Evolutionary conservation across 2,113 vertebrate species (phyloP).

Genomic region (Bothrops jararaca): DNA sequence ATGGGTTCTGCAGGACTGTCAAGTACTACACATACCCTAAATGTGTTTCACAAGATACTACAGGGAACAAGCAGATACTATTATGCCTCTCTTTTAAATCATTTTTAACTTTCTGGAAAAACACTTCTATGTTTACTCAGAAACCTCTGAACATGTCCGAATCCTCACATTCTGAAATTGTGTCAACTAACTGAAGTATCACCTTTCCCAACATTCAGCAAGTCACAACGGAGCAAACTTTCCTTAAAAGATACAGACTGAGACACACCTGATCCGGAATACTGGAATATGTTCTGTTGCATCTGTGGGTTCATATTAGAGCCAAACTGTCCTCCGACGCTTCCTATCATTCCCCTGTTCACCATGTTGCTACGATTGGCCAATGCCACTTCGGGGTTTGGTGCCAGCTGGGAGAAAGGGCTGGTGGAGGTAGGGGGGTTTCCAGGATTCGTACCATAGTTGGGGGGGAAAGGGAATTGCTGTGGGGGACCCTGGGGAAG

Average conservation of each 20-base stretch:
- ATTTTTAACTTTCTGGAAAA: neutral
- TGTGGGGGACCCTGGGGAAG: slow-evolving; percentile 78
- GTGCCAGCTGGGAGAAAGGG: slow-evolving; percentile 80
- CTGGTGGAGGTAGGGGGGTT: slow-evolving; percentile 85
- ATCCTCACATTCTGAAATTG: neutral
- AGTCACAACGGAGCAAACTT: rapidly evolving
- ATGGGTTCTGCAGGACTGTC: neutral
- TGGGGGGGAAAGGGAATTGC: slow-evolving; percentile 83
- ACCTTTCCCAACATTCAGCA: neutral
- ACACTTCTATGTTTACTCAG: neutral
- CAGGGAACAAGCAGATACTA: neutral
- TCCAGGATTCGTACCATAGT: slow-evolving; percentile 78
- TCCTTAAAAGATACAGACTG: neutral
- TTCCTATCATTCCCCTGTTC: slow-evolving; percentile 79
- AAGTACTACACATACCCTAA: neutral
- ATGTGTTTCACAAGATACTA: too few relatives aligned
- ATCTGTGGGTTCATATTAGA: slow-evolving; percentile 75
- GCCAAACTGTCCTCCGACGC: slow-evolving; percentile 81
- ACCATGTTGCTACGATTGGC: slow-evolving; percentile 72
- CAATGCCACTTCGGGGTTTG: slow-evolving; percentile 77
- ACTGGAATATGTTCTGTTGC: slow-evolving; percentile 90
- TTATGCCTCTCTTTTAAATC: neutral
- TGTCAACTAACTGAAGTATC: neutral
- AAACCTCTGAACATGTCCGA: neutral
- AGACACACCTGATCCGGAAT: slow-evolving; percentile 80